Evolutionary conservation across 2,888 invertebrate genomes (phyloP).

Genomic region (Hydrotaea cyrtoneurina): DNA sequence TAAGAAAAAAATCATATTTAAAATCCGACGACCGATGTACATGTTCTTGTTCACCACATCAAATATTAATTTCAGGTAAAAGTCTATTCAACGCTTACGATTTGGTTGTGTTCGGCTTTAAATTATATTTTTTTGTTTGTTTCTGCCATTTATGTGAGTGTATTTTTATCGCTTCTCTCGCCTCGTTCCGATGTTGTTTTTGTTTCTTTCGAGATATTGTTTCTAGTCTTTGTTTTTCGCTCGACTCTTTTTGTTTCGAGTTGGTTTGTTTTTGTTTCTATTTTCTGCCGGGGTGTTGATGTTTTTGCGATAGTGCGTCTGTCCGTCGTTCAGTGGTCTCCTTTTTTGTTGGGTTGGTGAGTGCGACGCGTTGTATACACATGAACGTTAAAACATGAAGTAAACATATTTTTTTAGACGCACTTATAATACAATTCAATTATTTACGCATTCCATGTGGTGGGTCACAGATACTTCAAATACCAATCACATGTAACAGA

Average conservation of each 20-base stretch:
- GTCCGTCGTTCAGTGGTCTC: conserved; percentile 33
- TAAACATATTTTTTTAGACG: background rate
- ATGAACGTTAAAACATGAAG: background rate
- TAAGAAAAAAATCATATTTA: too few relatives aligned
- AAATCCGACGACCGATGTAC: too few relatives aligned
- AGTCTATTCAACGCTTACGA: too few relatives aligned
- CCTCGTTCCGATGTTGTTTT: background rate
- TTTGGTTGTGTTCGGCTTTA: background rate
- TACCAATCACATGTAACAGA: background rate
- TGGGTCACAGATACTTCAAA: background rate
- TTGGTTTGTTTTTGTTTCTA: conserved; percentile 50
- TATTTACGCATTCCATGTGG: conserved; percentile 9
- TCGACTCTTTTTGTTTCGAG: conserved; percentile 6
- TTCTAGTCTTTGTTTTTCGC: conserved; percentile 29
- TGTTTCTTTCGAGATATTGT: conserved; percentile 6
- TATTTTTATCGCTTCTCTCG: conserved; percentile 37
- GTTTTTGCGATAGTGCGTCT: conserved; percentile 20
- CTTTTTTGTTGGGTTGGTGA: background rate
- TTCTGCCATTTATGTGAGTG: background rate
- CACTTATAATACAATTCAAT: background rate
- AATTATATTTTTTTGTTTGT: background rate
- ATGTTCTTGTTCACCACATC: too few relatives aligned
- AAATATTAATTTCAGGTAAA: too few relatives aligned
- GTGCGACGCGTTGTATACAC: conserved; percentile 8
- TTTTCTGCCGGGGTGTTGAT: conserved; percentile 47